Evolutionary conservation across 2,888 invertebrate genomes (phyloP).

Genomic region (Coecobrya sp.): DNA sequence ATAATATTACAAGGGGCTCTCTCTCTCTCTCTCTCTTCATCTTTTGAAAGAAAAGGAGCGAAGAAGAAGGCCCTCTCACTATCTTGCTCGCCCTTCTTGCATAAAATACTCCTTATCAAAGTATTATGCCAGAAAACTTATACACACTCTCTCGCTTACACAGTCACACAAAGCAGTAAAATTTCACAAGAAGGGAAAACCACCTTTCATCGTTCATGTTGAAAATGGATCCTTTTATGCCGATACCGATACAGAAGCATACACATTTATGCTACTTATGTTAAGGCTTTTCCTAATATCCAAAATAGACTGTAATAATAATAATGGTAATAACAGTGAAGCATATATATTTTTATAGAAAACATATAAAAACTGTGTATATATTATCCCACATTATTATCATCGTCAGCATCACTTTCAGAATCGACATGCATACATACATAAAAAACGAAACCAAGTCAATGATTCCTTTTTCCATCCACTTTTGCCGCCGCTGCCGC

Average conservation of each 20-base stretch:
- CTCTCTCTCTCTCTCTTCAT: constrained; percentile 1
- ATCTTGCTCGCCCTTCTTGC: constrained; percentile 44
- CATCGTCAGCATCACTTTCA: constrained; percentile 8
- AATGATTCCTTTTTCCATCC: constrained; percentile 64
- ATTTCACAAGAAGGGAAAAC: constrained; percentile 42
- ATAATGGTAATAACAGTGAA: not conserved
- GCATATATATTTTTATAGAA: constrained; percentile 15
- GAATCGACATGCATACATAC: constrained; percentile 57
- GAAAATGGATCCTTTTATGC: constrained; percentile 45
- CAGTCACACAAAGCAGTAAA: constrained; percentile 49
- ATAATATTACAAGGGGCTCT: not conserved
- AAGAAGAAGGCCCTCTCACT: not conserved
- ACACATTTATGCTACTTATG: not conserved
- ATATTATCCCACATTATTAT: constrained; percentile 48
- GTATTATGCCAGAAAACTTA: constrained; percentile 30
- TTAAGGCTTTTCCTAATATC: constrained; percentile 13
- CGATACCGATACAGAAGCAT: constrained; percentile 8
- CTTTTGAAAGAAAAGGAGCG: not conserved
- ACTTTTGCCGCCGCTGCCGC: constrained; percentile 16
- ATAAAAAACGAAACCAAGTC: constrained; percentile 72
- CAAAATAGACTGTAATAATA: not conserved
- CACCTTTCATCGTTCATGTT: constrained; percentile 79
- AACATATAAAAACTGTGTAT: not conserved
- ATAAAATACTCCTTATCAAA: constrained; percentile 69
- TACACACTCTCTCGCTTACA: not conserved